Base-by-base conservation (phyloP, 2,888 invertebrate species). In the Toxonevra muliebris region DNA sequence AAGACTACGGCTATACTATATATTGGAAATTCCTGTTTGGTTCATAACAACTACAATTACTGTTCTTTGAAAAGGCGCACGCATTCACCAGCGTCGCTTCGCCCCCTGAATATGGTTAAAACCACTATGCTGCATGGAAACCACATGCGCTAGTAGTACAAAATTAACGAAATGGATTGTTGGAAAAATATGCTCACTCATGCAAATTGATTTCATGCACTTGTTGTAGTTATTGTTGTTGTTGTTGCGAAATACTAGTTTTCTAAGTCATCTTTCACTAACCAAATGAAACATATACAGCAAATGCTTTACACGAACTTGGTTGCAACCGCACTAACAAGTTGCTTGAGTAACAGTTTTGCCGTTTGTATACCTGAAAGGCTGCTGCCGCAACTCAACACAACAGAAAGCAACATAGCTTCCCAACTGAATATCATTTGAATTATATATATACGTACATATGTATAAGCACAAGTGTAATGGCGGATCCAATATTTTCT, bases 201-300 rank as follows among this genome's bases (percentile, higher is more conserved):
- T 68, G 64, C 65, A 65, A 69, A 69, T 69, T 52, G 68, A 52
- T 64, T 54, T 54, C 19, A 50, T 42, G 60, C 55, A 65, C 58
- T 58, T 58, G 59, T 5, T 40, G 55, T 17, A 9, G 8, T 15
- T 10, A 13, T 12, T 9, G 17, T 48, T 19, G n/a, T 41, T 41
- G 17, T 15, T 41, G 43, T 42, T 43, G 19, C 42, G 11, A 20
- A 43, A 20, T 48, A 48, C 48, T 15, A 48, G 48, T 48, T 60
- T 60, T 60, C 60, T 30, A 48, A 60, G 60, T 19, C 60, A 59
- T 57, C 57, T 57, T 20, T 40, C 57, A 57, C 20, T 15, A 20
- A 15, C 19, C 19, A 4, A 19, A 40, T 13, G 11, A 9, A 4
- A 30, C 30, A 30, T 30, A 30, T 30, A 30, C 30, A 30, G 30